Percentiles rank a stretch among this genome's conserved stretches.
These are phyloP conservation scores for Cephus nigrinus DNA, from an alignment of 2,888 invertebrate genomes.

Conservation along the genomic window DNA sequence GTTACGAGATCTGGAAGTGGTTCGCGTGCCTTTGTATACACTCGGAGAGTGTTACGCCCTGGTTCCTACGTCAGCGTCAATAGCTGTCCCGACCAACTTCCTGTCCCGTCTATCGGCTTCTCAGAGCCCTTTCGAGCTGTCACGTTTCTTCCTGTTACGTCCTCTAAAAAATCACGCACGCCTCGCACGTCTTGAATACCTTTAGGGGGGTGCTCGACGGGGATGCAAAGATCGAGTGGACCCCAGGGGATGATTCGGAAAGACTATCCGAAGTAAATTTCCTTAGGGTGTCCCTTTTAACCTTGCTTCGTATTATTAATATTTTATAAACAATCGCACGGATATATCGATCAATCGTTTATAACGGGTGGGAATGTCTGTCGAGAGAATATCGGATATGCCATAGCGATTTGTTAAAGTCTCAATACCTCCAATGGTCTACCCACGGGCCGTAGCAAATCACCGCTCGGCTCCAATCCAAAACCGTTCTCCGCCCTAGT, in stretches of 20 bases:
- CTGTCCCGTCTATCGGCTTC: not conserved
- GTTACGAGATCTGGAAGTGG: not conserved
- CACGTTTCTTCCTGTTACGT: not conserved
- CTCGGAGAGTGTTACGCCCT: not conserved
- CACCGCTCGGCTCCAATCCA: slow-evolving; percentile 20
- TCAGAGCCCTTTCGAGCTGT: not conserved
- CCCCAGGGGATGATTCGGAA: not conserved
- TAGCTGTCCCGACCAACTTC: not conserved
- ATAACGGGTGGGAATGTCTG: not conserved
- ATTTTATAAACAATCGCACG: not conserved
- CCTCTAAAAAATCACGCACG: not conserved
- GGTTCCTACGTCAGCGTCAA: not conserved
- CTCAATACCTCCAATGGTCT: not conserved
- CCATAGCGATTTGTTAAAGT: not conserved
- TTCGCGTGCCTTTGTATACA: not conserved
- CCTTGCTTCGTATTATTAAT: not conserved
- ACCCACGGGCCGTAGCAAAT: not conserved
- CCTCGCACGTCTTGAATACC: not conserved
- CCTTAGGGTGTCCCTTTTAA: not conserved
- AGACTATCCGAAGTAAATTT: not conserved
- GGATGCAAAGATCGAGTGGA: not conserved
- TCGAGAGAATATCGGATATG: not conserved
- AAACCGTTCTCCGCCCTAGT: slow-evolving; percentile 31
- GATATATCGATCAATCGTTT: not conserved
- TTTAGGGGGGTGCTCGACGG: not conserved